Conservation (phyloP, 2,888 invertebrate genomes). For the Euclidia mi region DNA sequence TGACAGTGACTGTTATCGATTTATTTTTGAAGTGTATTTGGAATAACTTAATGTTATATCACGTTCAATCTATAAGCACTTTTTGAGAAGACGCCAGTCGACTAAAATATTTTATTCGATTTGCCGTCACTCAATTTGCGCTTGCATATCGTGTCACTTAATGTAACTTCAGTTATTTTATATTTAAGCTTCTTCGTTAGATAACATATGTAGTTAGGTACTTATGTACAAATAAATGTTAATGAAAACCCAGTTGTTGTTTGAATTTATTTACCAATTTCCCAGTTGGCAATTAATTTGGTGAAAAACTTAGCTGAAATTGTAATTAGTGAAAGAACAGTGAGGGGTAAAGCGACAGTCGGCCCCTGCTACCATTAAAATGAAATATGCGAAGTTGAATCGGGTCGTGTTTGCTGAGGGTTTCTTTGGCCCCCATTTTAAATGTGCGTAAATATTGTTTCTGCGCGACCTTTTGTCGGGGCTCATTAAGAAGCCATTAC, state of each 20-base stretch:
- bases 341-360: slow-evolving; percentile 14
- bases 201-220: slow-evolving; percentile 69
- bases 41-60: slow-evolving; percentile 35
- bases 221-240: slow-evolving; percentile 84
- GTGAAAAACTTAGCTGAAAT: slow-evolving; percentile 51
- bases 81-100: slow-evolving; percentile 20
- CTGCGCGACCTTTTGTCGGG: slow-evolving; percentile 67
- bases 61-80: slow-evolving; percentile 31
- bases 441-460: slow-evolving; percentile 80
- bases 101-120: slow-evolving; percentile 7
- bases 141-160: slow-evolving; percentile 47
- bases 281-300: slow-evolving; percentile 43
- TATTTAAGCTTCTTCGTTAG: slow-evolving; percentile 74
- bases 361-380: slow-evolving; percentile 63
- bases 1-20: slow-evolving; percentile 19
- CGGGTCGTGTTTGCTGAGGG: slow-evolving; percentile 54
- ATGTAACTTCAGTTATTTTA: slow-evolving; percentile 66
- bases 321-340: slow-evolving; percentile 49
- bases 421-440: slow-evolving; percentile 69
- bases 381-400: slow-evolving; percentile 73
- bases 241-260: slow-evolving; percentile 61
- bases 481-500: slow-evolving; percentile 82
- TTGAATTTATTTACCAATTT: slow-evolving; percentile 48
- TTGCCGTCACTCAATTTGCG: slow-evolving; percentile 40
- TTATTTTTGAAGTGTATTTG: slow-evolving; percentile 33